Evolutionary conservation across 2,113 vertebrate species (phyloP).

Genomic region (Dendropsophus ebraccatus): DNA sequence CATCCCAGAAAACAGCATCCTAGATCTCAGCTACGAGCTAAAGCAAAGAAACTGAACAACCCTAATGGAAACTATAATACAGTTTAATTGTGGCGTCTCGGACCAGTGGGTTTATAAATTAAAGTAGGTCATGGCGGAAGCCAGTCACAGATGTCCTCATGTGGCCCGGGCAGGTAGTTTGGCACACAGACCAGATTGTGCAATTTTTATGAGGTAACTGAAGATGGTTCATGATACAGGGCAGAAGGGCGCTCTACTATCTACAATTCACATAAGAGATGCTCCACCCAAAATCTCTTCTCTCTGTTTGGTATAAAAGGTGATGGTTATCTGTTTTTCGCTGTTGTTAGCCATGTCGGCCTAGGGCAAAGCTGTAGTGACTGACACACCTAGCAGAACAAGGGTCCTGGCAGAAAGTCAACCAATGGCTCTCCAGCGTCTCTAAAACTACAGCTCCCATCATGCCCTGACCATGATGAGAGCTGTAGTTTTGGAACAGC

Average conservation of each 20-base stretch:
- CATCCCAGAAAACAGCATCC: no score
- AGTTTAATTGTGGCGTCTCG: neutral
- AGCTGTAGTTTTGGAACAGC: no score
- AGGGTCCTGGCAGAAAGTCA: no score
- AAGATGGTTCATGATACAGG: neutral
- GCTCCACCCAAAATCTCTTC: neutral
- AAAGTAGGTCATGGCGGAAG: slow-evolving; percentile 9
- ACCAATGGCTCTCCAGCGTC: neutral
- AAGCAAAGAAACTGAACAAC: no score
- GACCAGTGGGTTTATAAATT: neutral
- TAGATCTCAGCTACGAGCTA: no score
- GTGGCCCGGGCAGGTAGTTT: neutral
- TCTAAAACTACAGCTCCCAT: no score
- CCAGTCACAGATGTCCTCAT: neutral
- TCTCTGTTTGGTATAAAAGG: neutral
- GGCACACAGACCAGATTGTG: neutral
- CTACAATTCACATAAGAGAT: neutral
- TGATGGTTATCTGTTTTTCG: no score
- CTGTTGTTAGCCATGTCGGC: no score
- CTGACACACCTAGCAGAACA: no score
- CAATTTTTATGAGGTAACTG: slow-evolving; percentile 2
- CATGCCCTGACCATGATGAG: no score
- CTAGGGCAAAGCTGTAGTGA: no score
- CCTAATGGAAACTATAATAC: no score
- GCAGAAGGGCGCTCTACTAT: neutral